Evolutionary conservation across 2,113 vertebrate genomes (phyloP), one percentile per base, ranked within the genome.

Genomic region (Equus przewalskii): DNA sequence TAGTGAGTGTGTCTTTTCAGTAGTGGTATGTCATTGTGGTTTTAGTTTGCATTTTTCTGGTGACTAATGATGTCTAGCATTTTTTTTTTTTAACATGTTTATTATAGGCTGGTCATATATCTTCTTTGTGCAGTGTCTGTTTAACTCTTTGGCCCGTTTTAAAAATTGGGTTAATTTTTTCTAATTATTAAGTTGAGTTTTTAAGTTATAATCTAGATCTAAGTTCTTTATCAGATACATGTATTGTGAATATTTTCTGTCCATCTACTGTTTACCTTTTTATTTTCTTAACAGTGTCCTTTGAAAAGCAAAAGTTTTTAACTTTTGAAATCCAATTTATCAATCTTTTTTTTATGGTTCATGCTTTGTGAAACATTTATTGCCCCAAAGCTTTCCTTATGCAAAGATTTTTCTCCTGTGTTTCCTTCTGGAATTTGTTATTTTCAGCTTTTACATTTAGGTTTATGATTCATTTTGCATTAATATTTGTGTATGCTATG

Each of bases 351-450:
- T 88, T 54, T 33, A 81, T 64, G 64, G 21, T 44, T 72, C 56
- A 16, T 94, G 12, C 22, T 65, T 83, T 83, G 33, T 89, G 2
- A 76, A 95, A 46, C 78, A 33, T 22, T 84, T 83, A 80, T 13
- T 88, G 83, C 11, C n/a, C 58, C 26, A 76, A 58, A 15, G n/a
- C 58, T 89, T 87, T 44, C 73, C 12, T 67, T 58, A 67, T 8
- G 36, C n/a, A 83, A 75, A 75, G 21, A 65, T 75, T 83, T 95
- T 91, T 79, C 49, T 51, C 9, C 6, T 75, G 4, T 54, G 4
- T 90, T 64, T 65, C 4, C 58, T 91, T 92, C n/a, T 80, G 33
- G 70, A 87, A 80, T 73, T 95, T 86, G 54, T 91, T 78, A 44
- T 19, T 90, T 79, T 83, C 2, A 21, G 10, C 88, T 95, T 60